Evolutionary conservation across 2,797 vertebrate genomes (phyloP).

Genomic region (Anguilla megastoma): DNA sequence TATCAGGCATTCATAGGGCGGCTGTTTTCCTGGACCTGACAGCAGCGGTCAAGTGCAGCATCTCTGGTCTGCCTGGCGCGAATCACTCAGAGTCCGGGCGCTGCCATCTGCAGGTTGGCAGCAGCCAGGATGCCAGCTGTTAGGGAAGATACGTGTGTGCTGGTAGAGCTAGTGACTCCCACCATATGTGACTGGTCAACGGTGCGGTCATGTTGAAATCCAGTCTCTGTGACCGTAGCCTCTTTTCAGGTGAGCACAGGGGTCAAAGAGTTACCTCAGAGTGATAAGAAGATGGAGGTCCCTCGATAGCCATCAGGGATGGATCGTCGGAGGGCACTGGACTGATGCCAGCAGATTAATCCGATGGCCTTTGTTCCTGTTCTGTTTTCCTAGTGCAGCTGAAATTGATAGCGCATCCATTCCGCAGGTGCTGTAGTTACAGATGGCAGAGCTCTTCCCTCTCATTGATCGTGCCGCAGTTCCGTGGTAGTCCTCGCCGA

Average conservation of each 20-base stretch:
- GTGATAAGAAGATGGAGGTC: background rate
- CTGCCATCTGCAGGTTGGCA: constrained; percentile 36
- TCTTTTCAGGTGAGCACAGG: background rate
- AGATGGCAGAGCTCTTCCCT: constrained; percentile 38
- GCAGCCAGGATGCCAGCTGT: too few relatives aligned
- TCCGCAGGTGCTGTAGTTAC: constrained; percentile 46
- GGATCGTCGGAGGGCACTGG: background rate
- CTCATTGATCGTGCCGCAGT: constrained; percentile 29
- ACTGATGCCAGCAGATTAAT: constrained; percentile 31
- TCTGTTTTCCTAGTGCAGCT: constrained; percentile 39
- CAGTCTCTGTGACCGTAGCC: background rate
- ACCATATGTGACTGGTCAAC: background rate
- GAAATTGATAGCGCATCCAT: constrained; percentile 50
- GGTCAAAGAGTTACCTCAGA: background rate
- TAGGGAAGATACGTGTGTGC: background rate
- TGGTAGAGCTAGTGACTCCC: background rate
- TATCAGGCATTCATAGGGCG: background rate
- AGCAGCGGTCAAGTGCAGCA: constrained; percentile 7
- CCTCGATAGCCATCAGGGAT: too few relatives aligned
- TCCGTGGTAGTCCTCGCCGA: background rate
- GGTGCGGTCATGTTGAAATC: background rate
- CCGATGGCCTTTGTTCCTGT: background rate
- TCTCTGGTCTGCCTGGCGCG: background rate
- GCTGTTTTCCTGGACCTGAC: constrained; percentile 3
- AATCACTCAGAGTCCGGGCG: background rate